Percentiles rank a stretch among this genome's conserved stretches.
Evolutionary conservation across 1,140 invertebrate genomes (phyloP).

Genomic region (Nautilus pompilius): DNA sequence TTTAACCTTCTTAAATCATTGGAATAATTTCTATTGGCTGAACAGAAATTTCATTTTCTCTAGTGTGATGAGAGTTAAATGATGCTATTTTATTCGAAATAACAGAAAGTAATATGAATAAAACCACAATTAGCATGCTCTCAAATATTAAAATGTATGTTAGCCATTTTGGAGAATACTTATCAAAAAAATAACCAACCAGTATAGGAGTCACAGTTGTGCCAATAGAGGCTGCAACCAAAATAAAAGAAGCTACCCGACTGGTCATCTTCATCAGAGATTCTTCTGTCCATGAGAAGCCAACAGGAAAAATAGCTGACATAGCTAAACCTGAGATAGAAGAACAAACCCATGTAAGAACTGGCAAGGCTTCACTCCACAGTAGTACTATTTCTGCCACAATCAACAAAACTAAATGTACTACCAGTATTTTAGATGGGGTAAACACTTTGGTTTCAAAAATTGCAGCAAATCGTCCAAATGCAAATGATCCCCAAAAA

Average conservation of each 20-base stretch:
- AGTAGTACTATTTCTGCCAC: not conserved
- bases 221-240: constrained; percentile 21
- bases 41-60: too few species aligned
- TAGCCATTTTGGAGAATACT: constrained; percentile 27
- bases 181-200: constrained; percentile 24
- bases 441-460: constrained; percentile 1
- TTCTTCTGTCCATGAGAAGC: constrained; percentile 25
- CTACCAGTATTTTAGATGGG: constrained; percentile 3
- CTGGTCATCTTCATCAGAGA: constrained; percentile 23
- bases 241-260: constrained; percentile 21
- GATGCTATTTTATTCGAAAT: too few species aligned
- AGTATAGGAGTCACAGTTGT: constrained; percentile 19
- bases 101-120: too few species aligned
- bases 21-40: too few species aligned
- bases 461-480: constrained; percentile 12
- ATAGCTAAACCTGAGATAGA: constrained; percentile 14
- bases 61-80: too few species aligned
- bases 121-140: too few species aligned
- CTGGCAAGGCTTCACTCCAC: not conserved
- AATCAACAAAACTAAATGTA: not conserved
- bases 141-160: too few species aligned
- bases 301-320: constrained; percentile 21
- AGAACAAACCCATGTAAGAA: constrained; percentile 13
- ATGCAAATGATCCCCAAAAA: constrained; percentile 7
- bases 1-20: too few species aligned